Evolutionary conservation across 2,888 invertebrate species (phyloP), one percentile per base, ranked within the genome.

Genomic region (Mimumesa dahlbomi): DNA sequence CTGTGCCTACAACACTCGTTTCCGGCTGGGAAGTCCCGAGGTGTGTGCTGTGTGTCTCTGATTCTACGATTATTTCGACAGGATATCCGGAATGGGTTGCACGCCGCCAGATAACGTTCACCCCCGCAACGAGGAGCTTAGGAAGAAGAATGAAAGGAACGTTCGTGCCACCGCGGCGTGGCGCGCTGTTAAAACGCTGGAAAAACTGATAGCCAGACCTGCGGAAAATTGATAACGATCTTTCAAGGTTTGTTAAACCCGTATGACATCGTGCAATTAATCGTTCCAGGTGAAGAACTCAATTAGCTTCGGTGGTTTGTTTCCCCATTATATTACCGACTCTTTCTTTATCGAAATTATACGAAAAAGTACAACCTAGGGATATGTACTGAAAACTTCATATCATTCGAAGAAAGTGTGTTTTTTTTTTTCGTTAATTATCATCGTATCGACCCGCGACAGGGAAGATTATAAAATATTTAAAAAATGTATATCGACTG

Each of bases 81-180:
- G 82, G 86, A 86, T 85, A 83, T 85, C 85, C 85, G 85, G 82
- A 82, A 83, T 71, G 81, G 67, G 73, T 82, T 75, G 82, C 83
- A 59, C 77, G 75, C 58, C 58, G 52, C 59, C 67, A 77, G 76
- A 81, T 75, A 79, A 75, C 64, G 22, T 65, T 76, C 61, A 73
- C 59, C 59, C 71, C 59, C 68, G 62, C 48, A 25, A 48, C 50
- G 42, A 19, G 31, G 19, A 31, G 45, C 14, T 11, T 11, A 21
- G 34, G 13, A 2, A 19, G 38, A 49, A 36, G 13, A 49, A 9
- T 45, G 21, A 5, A 40, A 42, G 45, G 38, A 45, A 29, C 40
- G 38, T 53, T 66, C 34, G 22, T 36, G 42, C 31, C 21, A 3
- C 4, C 21, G 19, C 71, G 57, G 57, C 48, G 29, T n/a, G 22